Percentiles rank a stretch among this genome's conserved stretches.
These are phyloP conservation scores for Cisticola juncidis DNA, from an alignment of 2,113 vertebrate genomes.

Conservation along the genomic window DNA sequence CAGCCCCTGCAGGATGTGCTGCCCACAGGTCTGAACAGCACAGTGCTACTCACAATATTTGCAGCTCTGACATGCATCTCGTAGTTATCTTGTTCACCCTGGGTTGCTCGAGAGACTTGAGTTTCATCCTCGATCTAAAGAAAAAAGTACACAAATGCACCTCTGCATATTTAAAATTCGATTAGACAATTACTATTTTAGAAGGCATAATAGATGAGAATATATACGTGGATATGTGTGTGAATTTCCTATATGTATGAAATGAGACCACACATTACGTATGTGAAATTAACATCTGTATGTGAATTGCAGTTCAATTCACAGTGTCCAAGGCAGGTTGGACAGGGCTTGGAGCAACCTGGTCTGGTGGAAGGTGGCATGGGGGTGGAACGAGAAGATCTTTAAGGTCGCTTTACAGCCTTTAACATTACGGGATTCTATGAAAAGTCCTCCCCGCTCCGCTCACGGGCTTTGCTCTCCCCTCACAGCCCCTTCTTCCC, in stretches of 20 bases:
- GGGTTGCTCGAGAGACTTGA: conserved; percentile 91
- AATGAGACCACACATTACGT: background rate
- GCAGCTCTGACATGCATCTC: conserved; percentile 98
- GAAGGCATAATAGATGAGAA: background rate
- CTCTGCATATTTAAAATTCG: background rate
- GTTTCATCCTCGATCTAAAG: conserved; percentile 95
- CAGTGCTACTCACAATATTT: conserved; percentile 87
- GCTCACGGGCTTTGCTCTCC: background rate
- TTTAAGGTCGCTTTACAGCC: background rate
- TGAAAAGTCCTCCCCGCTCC: background rate
- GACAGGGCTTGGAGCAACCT: background rate
- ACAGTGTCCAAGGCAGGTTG: background rate
- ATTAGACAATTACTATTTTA: background rate
- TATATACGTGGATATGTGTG: background rate
- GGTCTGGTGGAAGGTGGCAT: no score
- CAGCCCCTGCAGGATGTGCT: background rate
- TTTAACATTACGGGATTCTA: background rate
- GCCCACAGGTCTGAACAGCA: background rate
- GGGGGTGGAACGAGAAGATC: background rate
- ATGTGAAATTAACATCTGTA: background rate
- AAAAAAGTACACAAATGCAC: background rate
- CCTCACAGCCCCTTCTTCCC: no score
- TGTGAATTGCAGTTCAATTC: background rate
- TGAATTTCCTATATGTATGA: background rate
- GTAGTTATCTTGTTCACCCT: conserved; percentile 96